A percentile compares a stretch with the other conserved stretches of the same genome.
Evolutionary conservation across 2,888 invertebrate species (phyloP).

Genomic region (Rhamphomyia laevipes): DNA sequence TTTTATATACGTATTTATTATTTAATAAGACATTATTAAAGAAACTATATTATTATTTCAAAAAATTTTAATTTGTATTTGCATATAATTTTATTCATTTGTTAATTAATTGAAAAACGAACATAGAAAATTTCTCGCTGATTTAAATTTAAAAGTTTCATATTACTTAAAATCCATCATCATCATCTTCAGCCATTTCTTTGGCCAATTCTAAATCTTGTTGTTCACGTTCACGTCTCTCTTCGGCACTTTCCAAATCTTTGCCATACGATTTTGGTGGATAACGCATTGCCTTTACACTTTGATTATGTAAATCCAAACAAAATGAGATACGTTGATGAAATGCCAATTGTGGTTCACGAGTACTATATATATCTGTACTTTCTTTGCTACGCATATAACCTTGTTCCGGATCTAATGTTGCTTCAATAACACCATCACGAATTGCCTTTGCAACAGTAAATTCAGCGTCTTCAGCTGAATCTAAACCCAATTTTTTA

Average conservation of each 20-base stretch:
- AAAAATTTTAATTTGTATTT: no score
- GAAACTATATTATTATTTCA: no score
- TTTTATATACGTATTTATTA: no score
- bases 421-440: conserved; percentile 97
- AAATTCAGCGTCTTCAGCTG: conserved; percentile 96
- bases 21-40: no score
- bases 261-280: conserved; percentile 98
- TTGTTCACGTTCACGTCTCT: conserved; percentile 89
- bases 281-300: conserved; percentile 98
- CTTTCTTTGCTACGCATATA: conserved; percentile 97
- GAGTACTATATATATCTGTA: conserved; percentile 90
- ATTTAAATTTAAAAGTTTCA: no score
- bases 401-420: conserved; percentile 86
- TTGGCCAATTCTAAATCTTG: conserved; percentile 99
- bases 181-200: conserved; percentile 99
- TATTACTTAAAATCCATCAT: conserved; percentile 60
- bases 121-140: no score
- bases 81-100: no score
- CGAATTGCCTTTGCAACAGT: conserved; percentile 97
- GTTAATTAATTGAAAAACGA: no score
- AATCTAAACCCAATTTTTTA: conserved; percentile 83
- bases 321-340: conserved; percentile 97
- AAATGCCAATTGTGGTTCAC: conserved; percentile 91
- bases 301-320: conserved; percentile 94
- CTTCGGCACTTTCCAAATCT: conserved; percentile 94